Percentiles rank a stretch among this genome's conserved stretches.
Evolutionary conservation across 2,888 invertebrate species (phyloP).

Genomic region (Adelphocoris suturalis): DNA sequence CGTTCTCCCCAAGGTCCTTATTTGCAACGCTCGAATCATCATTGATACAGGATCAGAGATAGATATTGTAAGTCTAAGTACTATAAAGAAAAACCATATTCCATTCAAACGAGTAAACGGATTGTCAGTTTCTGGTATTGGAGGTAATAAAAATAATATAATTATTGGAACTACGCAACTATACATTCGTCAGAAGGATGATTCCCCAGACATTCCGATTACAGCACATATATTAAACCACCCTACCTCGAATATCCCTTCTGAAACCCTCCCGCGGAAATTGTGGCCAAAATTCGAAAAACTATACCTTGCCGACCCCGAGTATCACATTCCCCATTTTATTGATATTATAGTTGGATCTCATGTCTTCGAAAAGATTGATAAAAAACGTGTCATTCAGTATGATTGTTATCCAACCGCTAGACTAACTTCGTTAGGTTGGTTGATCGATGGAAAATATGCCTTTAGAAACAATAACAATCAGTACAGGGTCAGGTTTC

Average conservation of each 20-base stretch:
- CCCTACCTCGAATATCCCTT: neutral
- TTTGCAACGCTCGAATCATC: slow-evolving; percentile 25
- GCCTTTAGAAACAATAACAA: too few relatives aligned
- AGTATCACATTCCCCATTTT: neutral
- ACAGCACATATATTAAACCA: neutral
- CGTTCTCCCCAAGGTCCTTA: neutral
- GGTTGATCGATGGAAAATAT: neutral
- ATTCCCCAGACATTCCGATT: neutral
- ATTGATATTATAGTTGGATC: neutral
- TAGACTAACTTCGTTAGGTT: neutral
- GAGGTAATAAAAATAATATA: neutral
- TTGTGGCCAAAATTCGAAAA: neutral
- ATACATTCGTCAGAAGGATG: neutral
- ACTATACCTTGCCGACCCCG: neutral
- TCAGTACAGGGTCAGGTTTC: slow-evolving; percentile 7
- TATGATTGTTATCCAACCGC: neutral
- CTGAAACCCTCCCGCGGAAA: neutral
- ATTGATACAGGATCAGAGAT: slow-evolving; percentile 12
- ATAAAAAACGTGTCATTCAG: neutral
- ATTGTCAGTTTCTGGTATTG: neutral
- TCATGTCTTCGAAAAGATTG: neutral
- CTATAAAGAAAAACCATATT: neutral
- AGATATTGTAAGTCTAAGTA: neutral
- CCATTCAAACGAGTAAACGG: neutral
- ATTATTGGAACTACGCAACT: neutral